These are phyloP conservation scores for Zaprionus camerounensis DNA, from an alignment of 1,140 invertebrate genomes.

Conservation along the genomic window DNA sequence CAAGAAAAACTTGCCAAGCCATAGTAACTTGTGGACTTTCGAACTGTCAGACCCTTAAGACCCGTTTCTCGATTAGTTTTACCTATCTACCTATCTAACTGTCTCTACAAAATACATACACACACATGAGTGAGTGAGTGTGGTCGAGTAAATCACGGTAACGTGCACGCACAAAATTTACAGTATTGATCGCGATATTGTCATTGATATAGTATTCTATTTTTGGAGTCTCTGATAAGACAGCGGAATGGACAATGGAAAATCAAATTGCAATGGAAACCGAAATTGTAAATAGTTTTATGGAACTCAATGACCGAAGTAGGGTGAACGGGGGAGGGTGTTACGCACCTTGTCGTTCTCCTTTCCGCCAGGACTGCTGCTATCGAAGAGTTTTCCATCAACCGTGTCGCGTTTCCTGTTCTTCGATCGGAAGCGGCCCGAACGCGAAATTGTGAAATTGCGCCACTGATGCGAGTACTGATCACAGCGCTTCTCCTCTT, in stretches of 20 bases:
- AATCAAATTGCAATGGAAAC: slow-evolving; percentile 1
- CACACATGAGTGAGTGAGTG: slow-evolving; percentile 11
- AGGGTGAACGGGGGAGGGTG: too few relatives aligned
- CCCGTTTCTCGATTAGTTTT: slow-evolving; percentile 36
- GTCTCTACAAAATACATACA: slow-evolving; percentile 11
- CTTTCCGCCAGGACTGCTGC: slow-evolving; percentile 45
- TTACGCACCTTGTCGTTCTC: slow-evolving; percentile 63
- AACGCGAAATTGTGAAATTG: slow-evolving; percentile 81
- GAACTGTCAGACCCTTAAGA: slow-evolving; percentile 35
- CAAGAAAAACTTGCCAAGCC: slow-evolving; percentile 27
- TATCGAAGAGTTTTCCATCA: slow-evolving; percentile 78
- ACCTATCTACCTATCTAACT: slow-evolving; percentile 8
- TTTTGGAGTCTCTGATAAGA: slow-evolving; percentile 17
- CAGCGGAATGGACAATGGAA: neutral
- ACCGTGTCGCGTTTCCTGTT: slow-evolving; percentile 80
- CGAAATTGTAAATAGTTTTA: slow-evolving; percentile 4
- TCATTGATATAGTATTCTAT: slow-evolving; percentile 38
- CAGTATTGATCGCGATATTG: slow-evolving; percentile 32
- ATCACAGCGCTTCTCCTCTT: slow-evolving; percentile 80
- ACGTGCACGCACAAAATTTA: slow-evolving; percentile 40
- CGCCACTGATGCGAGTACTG: slow-evolving; percentile 79
- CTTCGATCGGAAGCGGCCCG: slow-evolving; percentile 80
- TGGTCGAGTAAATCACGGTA: slow-evolving; percentile 48
- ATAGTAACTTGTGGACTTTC: slow-evolving; percentile 31
- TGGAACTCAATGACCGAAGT: neutral